Conservation (phyloP, 2,113 vertebrate genomes). For the Thalassoma bifasciatum region DNA sequence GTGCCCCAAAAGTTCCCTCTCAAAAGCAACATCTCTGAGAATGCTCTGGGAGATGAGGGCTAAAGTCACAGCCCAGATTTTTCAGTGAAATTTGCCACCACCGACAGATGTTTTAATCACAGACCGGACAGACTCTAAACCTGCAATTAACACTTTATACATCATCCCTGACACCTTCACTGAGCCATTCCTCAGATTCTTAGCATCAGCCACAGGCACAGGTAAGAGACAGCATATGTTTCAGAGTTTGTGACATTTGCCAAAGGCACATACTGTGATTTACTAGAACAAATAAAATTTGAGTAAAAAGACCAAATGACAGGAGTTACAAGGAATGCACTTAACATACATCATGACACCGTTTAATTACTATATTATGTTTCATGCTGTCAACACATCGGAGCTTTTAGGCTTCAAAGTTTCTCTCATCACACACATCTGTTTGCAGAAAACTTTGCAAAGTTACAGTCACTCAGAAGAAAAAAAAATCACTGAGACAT, state of each 20-base stretch:
- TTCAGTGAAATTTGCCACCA: not conserved
- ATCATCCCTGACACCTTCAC: not conserved
- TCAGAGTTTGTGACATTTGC: not conserved
- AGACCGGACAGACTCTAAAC: not conserved
- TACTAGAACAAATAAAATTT: not conserved
- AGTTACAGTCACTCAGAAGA: slow-evolving; percentile 15
- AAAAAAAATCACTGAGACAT: slow-evolving; percentile 3
- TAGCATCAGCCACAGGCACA: not conserved
- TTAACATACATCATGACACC: not conserved
- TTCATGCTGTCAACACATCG: not conserved
- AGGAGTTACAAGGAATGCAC: not conserved
- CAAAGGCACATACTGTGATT: not conserved
- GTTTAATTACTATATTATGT: slow-evolving; percentile 8
- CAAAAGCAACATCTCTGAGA: not conserved
- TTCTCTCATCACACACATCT: slow-evolving; percentile 13
- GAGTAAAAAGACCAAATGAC: not conserved
- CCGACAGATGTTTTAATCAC: not conserved
- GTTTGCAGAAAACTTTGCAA: not conserved
- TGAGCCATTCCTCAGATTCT: not conserved
- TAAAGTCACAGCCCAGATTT: not conserved
- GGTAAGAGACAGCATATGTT: not conserved
- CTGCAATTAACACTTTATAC: not conserved
- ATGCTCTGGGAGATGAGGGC: not conserved
- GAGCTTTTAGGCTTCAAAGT: not conserved
- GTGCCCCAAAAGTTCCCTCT: too few relatives aligned